Evolutionary conservation across 2,797 vertebrate genomes (phyloP).

Genomic region (Molossus molossus): DNA sequence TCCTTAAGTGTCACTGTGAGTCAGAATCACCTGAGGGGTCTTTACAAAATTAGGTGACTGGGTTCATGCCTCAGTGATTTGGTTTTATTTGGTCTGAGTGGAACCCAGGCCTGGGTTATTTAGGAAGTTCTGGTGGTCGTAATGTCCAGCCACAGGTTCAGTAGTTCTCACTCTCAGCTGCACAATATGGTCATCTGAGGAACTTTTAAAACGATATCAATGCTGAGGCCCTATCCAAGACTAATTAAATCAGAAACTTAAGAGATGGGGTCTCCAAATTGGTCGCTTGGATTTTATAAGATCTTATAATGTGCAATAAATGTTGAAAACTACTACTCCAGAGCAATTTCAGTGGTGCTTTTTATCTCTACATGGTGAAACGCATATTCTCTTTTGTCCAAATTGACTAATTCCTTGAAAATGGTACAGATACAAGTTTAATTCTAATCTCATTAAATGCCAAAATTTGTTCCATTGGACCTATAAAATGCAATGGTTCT

Average conservation of each 20-base stretch:
- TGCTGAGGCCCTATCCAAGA: neutral
- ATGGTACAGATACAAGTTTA: neutral
- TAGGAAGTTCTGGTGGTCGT: neutral
- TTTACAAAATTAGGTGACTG: neutral
- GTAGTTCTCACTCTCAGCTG: neutral
- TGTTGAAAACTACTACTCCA: neutral
- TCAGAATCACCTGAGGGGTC: neutral
- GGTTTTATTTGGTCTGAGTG: neutral
- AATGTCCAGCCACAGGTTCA: accelerated
- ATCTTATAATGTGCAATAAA: neutral
- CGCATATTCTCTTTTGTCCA: neutral
- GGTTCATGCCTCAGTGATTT: neutral
- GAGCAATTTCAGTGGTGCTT: neutral
- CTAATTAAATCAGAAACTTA: neutral
- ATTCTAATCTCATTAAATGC: neutral
- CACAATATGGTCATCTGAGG: neutral
- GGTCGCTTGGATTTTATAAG: slow-evolving; percentile 28
- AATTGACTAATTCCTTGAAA: slow-evolving; percentile 22
- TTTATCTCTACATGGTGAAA: neutral
- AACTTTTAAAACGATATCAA: neutral
- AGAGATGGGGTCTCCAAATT: neutral
- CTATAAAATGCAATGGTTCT: neutral
- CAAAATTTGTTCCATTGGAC: neutral
- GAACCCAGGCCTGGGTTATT: neutral
- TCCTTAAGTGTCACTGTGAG: neutral